Percentiles rank a stretch among this genome's conserved stretches.
Conservation (phyloP, 2,888 invertebrate genomes). For the Thereva nobilitata region DNA sequence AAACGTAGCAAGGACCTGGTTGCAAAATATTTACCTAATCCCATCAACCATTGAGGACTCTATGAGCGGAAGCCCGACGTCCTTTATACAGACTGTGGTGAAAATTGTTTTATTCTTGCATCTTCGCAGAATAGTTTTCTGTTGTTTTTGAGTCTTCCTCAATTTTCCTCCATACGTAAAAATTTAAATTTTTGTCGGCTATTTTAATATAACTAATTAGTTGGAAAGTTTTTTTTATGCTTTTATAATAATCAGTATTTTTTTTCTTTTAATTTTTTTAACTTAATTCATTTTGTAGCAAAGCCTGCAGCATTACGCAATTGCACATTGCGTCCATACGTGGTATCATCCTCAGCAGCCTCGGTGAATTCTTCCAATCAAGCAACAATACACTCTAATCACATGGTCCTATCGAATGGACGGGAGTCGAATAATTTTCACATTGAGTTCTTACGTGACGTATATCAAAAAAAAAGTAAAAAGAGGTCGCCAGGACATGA, state of each 20-base stretch:
- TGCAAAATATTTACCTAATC: too few species aligned
- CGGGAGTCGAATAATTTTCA: slow-evolving; percentile 58
- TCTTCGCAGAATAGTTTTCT: too few species aligned
- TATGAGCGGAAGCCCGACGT: too few species aligned
- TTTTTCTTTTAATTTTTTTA: slow-evolving; percentile 33
- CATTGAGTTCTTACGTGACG: slow-evolving; percentile 58
- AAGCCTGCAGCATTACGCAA: slow-evolving; percentile 82
- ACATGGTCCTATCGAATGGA: slow-evolving; percentile 56
- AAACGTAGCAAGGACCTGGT: too few species aligned
- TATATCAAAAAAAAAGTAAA: slow-evolving; percentile 20
- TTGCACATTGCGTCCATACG: slow-evolving; percentile 77
- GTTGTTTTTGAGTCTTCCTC: too few species aligned
- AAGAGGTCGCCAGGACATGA: slow-evolving; percentile 35
- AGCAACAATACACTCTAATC: slow-evolving; percentile 59
- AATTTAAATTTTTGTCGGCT: too few species aligned
- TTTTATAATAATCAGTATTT: slow-evolving; percentile 17
- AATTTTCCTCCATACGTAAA: too few species aligned
- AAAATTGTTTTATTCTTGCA: too few species aligned
- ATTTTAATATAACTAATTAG: too few species aligned
- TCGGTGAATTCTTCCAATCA: slow-evolving; percentile 60
- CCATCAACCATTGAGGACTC: too few species aligned
- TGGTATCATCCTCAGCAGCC: slow-evolving; percentile 57
- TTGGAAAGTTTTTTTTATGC: too few species aligned
- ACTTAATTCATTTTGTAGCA: slow-evolving; percentile 59
- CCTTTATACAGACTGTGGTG: too few species aligned